Percentiles rank a stretch among this genome's conserved stretches.
These are phyloP conservation scores for Orthosia incerta DNA, from an alignment of 2,888 invertebrate genomes.

Conservation along the genomic window DNA sequence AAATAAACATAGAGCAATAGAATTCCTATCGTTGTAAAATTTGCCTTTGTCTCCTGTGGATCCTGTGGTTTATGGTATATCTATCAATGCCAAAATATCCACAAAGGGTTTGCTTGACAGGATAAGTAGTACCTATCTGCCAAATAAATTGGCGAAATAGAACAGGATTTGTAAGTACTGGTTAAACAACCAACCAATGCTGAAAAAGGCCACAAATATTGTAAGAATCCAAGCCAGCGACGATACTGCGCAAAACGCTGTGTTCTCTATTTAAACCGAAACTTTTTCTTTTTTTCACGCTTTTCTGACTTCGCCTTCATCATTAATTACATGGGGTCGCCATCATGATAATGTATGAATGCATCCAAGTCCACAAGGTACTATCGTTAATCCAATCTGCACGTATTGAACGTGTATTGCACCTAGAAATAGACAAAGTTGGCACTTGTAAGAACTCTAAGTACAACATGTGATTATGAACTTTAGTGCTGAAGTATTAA, in stretches of 20 bases:
- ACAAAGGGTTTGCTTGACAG: background rate
- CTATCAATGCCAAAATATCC: background rate
- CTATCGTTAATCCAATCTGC: slow-evolving; percentile 76
- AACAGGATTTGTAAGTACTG: slow-evolving; percentile 5
- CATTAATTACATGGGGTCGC: slow-evolving; percentile 68
- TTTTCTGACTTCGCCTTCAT: slow-evolving; percentile 72
- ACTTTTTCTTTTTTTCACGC: slow-evolving; percentile 71
- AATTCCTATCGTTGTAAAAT: background rate
- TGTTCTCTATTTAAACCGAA: slow-evolving; percentile 14
- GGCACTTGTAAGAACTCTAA: slow-evolving; percentile 68
- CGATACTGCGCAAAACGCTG: background rate
- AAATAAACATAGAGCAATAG: background rate
- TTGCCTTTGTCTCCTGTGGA: too few species aligned
- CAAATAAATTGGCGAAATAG: background rate
- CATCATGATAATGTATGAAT: slow-evolving; percentile 58
- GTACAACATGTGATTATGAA: slow-evolving; percentile 63
- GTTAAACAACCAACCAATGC: background rate
- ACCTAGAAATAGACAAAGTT: slow-evolving; percentile 77
- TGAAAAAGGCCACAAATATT: slow-evolving; percentile 14
- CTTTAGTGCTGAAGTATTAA: slow-evolving; percentile 64
- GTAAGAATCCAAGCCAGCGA: background rate
- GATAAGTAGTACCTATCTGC: background rate
- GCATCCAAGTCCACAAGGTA: slow-evolving; percentile 53
- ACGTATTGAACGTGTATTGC: slow-evolving; percentile 76
- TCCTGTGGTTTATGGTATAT: background rate